A percentile compares a stretch with the other conserved stretches of the same genome.
Evolutionary conservation across 1,140 invertebrate species (phyloP).

Genomic region (Rhopalosiphum padi): DNA sequence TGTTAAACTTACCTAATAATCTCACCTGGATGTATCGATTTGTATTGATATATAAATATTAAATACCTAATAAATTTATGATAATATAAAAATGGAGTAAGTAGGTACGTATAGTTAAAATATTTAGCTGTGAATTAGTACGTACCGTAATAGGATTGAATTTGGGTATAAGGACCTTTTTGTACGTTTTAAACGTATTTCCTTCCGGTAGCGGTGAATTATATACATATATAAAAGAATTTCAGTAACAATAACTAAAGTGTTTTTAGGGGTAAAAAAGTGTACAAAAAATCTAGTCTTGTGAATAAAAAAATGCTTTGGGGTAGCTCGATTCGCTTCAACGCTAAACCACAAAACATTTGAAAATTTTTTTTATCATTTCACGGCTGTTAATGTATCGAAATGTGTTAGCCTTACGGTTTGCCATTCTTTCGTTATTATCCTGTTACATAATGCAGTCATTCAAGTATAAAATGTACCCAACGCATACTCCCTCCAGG

Average conservation of each 20-base stretch:
- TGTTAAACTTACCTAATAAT: neutral
- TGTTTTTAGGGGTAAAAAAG: slow-evolving; percentile 49
- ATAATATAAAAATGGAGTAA: neutral
- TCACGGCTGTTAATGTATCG: slow-evolving; percentile 42
- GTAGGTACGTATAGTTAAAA: neutral
- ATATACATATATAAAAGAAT: slow-evolving; percentile 24
- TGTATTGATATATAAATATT: neutral
- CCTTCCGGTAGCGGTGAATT: slow-evolving; percentile 39
- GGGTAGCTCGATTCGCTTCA: slow-evolving; percentile 51
- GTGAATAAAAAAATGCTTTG: slow-evolving; percentile 40
- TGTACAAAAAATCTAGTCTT: slow-evolving; percentile 36
- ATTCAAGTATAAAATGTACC: slow-evolving; percentile 49
- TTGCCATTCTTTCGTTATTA: slow-evolving; percentile 46
- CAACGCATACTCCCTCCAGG: neutral
- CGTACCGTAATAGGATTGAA: slow-evolving; percentile 40
- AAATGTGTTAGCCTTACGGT: slow-evolving; percentile 43
- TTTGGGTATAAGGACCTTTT: slow-evolving; percentile 33
- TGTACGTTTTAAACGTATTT: slow-evolving; percentile 44
- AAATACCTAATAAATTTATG: neutral
- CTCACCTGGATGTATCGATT: neutral
- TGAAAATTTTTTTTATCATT: slow-evolving; percentile 47
- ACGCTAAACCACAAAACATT: slow-evolving; percentile 58
- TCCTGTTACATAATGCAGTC: slow-evolving; percentile 33
- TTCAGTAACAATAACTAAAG: slow-evolving; percentile 47
- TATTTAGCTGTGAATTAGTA: slow-evolving; percentile 36